Conservation (phyloP, 2,888 invertebrate genomes). For the Flabesymbios commensalis region DNA sequence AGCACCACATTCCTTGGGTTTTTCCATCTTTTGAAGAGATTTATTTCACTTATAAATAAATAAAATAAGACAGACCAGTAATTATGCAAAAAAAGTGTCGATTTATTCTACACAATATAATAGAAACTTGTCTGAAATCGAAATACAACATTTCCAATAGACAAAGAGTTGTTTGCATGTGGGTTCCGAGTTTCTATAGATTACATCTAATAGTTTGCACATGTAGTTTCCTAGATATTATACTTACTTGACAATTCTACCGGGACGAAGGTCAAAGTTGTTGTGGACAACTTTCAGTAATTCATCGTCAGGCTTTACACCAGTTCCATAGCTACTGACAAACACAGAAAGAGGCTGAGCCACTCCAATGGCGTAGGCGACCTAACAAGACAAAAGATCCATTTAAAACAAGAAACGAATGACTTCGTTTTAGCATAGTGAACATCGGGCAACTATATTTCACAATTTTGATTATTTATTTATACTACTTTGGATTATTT, state of each 20-base stretch:
- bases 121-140: not conserved
- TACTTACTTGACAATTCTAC: constrained; percentile 64
- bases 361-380: constrained; percentile 97
- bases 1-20: too few species aligned
- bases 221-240: not conserved
- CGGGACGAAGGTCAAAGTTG: constrained; percentile 71
- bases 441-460: not conserved
- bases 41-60: too few species aligned
- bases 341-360: constrained; percentile 96
- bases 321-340: constrained; percentile 96
- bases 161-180: not conserved
- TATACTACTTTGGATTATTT: too few species aligned
- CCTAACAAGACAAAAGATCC: constrained; percentile 64
- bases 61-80: too few species aligned
- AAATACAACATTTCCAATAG: not conserved
- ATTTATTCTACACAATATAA: too few species aligned
- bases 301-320: constrained; percentile 79
- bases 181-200: not conserved
- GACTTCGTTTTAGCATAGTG: not conserved
- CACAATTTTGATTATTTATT: too few species aligned
- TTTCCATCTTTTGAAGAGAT: too few species aligned
- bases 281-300: constrained; percentile 81
- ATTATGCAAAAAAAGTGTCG: too few species aligned
- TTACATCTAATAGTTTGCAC: not conserved
- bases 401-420: constrained; percentile 1